Evolutionary conservation across 2,888 invertebrate genomes (phyloP).

Genomic region (Tanaodytes sp.): DNA sequence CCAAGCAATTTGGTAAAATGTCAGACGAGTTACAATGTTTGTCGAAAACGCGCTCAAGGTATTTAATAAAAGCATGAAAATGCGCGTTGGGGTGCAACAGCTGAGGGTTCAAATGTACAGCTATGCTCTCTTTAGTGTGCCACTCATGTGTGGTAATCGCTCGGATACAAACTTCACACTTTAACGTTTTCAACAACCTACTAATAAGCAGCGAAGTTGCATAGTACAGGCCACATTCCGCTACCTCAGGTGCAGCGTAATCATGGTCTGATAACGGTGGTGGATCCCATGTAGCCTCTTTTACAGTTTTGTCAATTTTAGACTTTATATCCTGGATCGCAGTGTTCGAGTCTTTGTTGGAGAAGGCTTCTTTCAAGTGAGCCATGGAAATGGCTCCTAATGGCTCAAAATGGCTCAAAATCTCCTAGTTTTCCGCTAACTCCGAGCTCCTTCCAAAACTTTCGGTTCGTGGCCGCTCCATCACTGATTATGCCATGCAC

Average conservation of each 20-base stretch:
- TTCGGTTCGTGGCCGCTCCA: too few relatives aligned
- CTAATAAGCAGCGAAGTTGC: too few relatives aligned
- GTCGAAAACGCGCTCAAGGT: not conserved
- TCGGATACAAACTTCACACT: not conserved
- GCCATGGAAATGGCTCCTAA: not conserved
- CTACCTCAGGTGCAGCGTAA: too few relatives aligned
- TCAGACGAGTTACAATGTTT: not conserved
- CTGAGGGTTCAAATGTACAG: not conserved
- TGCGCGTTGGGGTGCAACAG: not conserved
- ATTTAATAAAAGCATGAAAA: not conserved
- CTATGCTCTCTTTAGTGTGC: not conserved
- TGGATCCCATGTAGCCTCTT: too few relatives aligned
- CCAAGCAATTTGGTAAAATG: not conserved
- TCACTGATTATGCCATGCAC: too few relatives aligned
- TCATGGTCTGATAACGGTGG: too few relatives aligned
- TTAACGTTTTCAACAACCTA: too few relatives aligned
- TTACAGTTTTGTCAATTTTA: constrained; percentile 1
- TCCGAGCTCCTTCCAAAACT: too few relatives aligned
- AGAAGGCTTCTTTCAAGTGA: constrained; percentile 1
- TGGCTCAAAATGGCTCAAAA: too few relatives aligned
- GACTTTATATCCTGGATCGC: not conserved
- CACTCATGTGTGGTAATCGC: not conserved
- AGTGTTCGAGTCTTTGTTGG: not conserved
- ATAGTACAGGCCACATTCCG: too few relatives aligned
- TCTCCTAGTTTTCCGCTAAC: too few relatives aligned